Base-by-base conservation (phyloP, 2,113 vertebrate genomes). In the Triplophysa siluroides region DNA sequence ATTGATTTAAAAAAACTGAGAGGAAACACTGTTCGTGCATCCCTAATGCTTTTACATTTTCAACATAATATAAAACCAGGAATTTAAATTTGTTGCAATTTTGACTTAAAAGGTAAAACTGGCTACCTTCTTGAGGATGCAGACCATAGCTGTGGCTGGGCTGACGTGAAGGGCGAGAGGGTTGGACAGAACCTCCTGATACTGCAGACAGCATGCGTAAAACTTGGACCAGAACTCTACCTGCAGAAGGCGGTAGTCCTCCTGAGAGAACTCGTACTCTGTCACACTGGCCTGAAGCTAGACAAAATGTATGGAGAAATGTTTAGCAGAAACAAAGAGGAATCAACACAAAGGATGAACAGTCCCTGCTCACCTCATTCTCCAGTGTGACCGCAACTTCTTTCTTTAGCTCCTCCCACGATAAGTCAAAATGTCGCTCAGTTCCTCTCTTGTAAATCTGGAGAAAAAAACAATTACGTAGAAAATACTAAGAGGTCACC, bases 211-310 rank as follows among this genome's bases (percentile, higher is more conserved):
- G 82, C 96, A 98, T 78, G 95, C 94, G 2, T 98, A 98, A 83
- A 99, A 97, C 88, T 95, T 96, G 77, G 95, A 96, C 97, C 97
- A 99, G 89, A 96, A 97, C 84, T 96, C 96, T 85, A 96, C 93
- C 83, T 99, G 96, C 64, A 99, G 91, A 85, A 94, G 95, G 8
- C 95, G 95, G 66, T 97, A 99, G 76, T 97, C 95, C 83, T 98
- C 96, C 47, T 92, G 95, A 0, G 95, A 96, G 84, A 97, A 96
- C 90, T 98, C 96, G 0, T 95, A 97, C 78, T 98, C 95, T 0
- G 95, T 96, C 81, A 98, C 90, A 0, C 94, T 98, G 90, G 92
- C 89, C 88, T 97, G 96, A 83, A 99, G 93, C 97, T 99, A 81
- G 19, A 74, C 18, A 45, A 38, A 11, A 62, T 24, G 3, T 64